Conservation (phyloP, 2,113 vertebrate species). For the Abramis brama region DNA sequence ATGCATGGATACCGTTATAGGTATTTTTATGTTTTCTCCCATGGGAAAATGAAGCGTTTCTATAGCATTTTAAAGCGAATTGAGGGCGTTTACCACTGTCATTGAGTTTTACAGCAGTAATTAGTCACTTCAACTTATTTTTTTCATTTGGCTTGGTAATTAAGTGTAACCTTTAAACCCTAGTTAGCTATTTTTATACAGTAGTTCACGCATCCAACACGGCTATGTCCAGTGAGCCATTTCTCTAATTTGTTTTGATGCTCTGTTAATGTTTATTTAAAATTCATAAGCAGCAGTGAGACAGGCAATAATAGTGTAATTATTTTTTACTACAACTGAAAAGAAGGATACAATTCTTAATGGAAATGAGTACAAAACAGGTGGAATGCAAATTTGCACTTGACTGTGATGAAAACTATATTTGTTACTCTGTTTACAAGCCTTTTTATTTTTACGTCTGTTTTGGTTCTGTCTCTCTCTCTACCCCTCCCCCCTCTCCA, state of each 20-base stretch:
- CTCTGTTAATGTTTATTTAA: constrained; percentile 36
- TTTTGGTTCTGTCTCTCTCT: constrained; percentile 10
- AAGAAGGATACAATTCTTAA: constrained; percentile 25
- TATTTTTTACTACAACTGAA: constrained; percentile 50
- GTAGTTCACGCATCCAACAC: constrained; percentile 7
- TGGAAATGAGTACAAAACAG: constrained; percentile 23
- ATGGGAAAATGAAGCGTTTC: constrained; percentile 46
- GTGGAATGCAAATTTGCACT: constrained; percentile 52
- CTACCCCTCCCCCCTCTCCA: not conserved
- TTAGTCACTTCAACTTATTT: constrained; percentile 21
- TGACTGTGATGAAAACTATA: constrained; percentile 53
- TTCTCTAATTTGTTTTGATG: constrained; percentile 8
- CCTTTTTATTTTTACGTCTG: constrained; percentile 39
- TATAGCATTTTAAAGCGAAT: constrained; percentile 34
- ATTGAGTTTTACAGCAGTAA: constrained; percentile 37
- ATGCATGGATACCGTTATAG: constrained; percentile 84
- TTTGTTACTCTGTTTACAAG: constrained; percentile 56
- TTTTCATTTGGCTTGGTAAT: constrained; percentile 37
- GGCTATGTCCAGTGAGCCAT: constrained; percentile 7
- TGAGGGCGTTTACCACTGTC: constrained; percentile 31
- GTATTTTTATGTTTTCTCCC: constrained; percentile 76
- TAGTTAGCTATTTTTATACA: constrained; percentile 20
- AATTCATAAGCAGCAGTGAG: constrained; percentile 47
- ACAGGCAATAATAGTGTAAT: constrained; percentile 56
- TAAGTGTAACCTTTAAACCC: constrained; percentile 9